Evolutionary conservation across 2,888 invertebrate genomes (phyloP).

Genomic region (Limnephilus rhombicus): DNA sequence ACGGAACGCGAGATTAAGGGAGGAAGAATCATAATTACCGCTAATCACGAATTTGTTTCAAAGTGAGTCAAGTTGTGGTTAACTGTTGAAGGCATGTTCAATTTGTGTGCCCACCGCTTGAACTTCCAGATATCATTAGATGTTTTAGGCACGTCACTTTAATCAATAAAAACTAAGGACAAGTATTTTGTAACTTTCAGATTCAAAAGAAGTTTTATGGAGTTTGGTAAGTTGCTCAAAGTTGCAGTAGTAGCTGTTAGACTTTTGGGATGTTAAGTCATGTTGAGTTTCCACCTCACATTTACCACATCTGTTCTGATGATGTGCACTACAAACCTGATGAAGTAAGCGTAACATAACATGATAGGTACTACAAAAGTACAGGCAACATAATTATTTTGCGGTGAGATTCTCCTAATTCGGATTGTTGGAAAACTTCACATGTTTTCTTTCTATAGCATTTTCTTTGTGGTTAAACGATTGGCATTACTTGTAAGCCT

Average conservation of each 20-base stretch:
- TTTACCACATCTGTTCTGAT: no score
- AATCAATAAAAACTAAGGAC: not conserved
- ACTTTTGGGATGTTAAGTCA: no score
- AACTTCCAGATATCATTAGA: not conserved
- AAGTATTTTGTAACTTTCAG: not conserved
- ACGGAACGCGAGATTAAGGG: not conserved
- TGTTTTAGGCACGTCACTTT: not conserved
- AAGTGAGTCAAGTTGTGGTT: conserved; percentile 23
- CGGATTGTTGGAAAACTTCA: no score
- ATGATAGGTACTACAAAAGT: no score
- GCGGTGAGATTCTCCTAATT: no score
- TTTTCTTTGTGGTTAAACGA: no score
- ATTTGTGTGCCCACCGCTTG: not conserved
- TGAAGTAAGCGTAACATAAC: no score
- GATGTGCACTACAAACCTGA: no score
- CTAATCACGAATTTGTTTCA: conserved; percentile 23
- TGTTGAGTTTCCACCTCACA: no score
- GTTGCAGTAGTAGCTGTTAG: not conserved
- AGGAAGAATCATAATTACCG: conserved; percentile 8
- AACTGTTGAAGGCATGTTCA: not conserved
- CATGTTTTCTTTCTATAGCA: no score
- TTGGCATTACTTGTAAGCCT: no score
- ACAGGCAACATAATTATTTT: no score
- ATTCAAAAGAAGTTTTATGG: not conserved
- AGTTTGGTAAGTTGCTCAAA: not conserved